These are phyloP conservation scores for Hipposideros armiger DNA, from an alignment of 2,113 vertebrate species.

Conservation along the genomic window DNA sequence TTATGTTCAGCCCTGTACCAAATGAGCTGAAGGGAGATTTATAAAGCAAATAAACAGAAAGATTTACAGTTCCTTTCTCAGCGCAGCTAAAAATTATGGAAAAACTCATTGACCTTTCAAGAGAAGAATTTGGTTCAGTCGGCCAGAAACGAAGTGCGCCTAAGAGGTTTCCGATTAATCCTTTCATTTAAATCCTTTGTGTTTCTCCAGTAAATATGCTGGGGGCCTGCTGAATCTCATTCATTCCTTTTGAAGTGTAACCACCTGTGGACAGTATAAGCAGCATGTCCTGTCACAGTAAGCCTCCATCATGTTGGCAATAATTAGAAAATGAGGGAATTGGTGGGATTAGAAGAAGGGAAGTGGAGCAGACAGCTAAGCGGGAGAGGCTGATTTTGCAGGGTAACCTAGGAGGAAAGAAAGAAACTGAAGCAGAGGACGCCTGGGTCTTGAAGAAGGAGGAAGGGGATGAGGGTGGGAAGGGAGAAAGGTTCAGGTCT, in stretches of 20 bases:
- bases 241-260: neutral
- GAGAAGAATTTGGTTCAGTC: slow-evolving; percentile 67
- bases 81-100: slow-evolving; percentile 68
- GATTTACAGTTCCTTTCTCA: slow-evolving; percentile 59
- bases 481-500: neutral
- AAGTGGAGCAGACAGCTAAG: neutral
- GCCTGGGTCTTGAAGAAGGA: neutral
- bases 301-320: neutral
- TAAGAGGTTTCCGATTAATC: slow-evolving; percentile 78
- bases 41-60: slow-evolving; percentile 76
- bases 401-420: neutral
- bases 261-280: slow-evolving; percentile 15
- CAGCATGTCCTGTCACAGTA: neutral
- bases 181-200: slow-evolving; percentile 74
- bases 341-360: neutral
- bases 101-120: slow-evolving; percentile 80
- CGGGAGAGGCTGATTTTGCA: neutral
- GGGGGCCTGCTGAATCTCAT: neutral
- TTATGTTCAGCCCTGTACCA: neutral
- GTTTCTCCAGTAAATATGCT: slow-evolving; percentile 56
- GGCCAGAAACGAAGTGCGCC: slow-evolving; percentile 69
- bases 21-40: slow-evolving; percentile 67
- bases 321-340: slow-evolving; percentile 7
- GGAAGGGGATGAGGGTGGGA: neutral
- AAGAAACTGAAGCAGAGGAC: neutral